phyloP scores from a whole-genome alignment of 1,140 invertebrate species.

The Augochlora pura region DNA sequence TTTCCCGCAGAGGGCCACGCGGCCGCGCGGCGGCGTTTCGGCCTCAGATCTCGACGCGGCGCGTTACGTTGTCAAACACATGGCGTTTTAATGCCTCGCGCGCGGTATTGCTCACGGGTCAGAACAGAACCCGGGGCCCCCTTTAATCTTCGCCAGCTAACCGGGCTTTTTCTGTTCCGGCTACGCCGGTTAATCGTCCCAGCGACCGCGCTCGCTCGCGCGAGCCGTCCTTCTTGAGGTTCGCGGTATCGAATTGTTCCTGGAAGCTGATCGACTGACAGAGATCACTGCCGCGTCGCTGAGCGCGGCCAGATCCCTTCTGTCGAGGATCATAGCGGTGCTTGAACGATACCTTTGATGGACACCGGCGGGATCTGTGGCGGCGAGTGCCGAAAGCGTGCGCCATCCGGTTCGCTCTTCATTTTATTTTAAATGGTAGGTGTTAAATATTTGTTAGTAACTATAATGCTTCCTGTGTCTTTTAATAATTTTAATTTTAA shows the following conservation, averaged over 20 bases:
- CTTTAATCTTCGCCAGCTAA: conserved; percentile 70
- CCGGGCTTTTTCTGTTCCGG: conserved; percentile 69
- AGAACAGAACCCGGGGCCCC: conserved; percentile 66
- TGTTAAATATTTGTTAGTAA: no score
- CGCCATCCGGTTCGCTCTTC: no score
- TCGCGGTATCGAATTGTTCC: conserved; percentile 50
- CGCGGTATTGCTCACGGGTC: conserved; percentile 70
- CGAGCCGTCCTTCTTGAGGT: conserved; percentile 2
- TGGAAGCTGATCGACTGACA: conserved; percentile 27
- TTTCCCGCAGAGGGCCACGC: conserved; percentile 65
- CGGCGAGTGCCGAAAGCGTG: no score
- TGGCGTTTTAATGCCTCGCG: conserved; percentile 75
- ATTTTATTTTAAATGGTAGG: no score
- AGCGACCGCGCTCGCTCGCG: background rate
- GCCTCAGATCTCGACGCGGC: conserved; percentile 73
- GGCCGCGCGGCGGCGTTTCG: conserved; percentile 65
- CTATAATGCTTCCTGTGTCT: no score
- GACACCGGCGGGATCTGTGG: no score
- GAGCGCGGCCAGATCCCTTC: no score
- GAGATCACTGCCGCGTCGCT: background rate
- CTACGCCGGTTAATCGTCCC: conserved; percentile 56
- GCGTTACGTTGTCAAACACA: conserved; percentile 77
- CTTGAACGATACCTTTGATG: background rate
- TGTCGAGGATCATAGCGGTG: background rate
- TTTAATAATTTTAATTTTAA: no score